Evolutionary conservation across 2,113 vertebrate species (phyloP), one percentile per base, ranked within the genome.

Genomic region (Gadus chalcogrammus): DNA sequence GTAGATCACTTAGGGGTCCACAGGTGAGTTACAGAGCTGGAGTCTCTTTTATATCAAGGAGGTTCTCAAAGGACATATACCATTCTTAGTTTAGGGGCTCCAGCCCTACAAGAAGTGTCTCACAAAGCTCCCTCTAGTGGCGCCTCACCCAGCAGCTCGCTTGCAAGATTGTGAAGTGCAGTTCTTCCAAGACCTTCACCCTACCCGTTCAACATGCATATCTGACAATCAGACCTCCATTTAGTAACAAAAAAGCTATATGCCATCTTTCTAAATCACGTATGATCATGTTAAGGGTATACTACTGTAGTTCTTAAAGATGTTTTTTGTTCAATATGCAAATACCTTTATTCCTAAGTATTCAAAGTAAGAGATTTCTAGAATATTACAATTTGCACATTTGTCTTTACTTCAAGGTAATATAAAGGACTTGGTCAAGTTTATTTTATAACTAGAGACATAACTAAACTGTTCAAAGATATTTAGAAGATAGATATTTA

Each of bases 351-450:
- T 59, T 59, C 56, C 56, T 16, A 59, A 9, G 56, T 59, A 59
- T 59, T 59, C 9, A 59, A 59, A 59, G 16, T 59, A n/a, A 59
- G 13, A 59, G 56, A 59, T 13, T 59, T 17, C 56, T 16, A 16
- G 53, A 9, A 59, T 59, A 59, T 59, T 16, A 59, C 15, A 59
- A 59, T 59, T 59, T 59, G 56, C 56, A 59, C 12, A 59, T 59
- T 59, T 15, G 56, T 59, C 56, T 59, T 59, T 59, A 59, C 56
- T 59, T n/a, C 5, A 59, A 59, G 56, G 56, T 59, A 59, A 59
- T 15, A 55, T 11, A 55, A 55, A 55, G 53, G 53, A 55, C 53
- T 55, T 55, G 3, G 3, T 55, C 2, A 11, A 55, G 53, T 55
- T 55, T 55, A 55, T 55, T 55, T 16, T 55, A 3, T 55, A 55